Evolutionary conservation across 2,888 invertebrate species (phyloP).

Genomic region (Drosophila aldrichi): DNA sequence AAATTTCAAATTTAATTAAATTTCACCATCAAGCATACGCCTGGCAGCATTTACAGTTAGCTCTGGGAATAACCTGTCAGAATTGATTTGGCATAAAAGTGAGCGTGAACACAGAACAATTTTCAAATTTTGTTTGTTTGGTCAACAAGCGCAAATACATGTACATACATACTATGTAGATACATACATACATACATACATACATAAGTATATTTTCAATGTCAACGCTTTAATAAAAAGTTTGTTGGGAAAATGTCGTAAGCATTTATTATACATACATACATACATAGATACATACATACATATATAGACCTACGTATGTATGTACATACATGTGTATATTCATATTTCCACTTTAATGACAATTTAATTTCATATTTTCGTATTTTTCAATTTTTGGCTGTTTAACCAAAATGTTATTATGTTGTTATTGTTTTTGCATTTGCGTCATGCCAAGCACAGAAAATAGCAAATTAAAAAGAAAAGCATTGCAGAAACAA

Average conservation of each 20-base stretch:
- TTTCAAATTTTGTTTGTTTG: not conserved
- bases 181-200: not conserved
- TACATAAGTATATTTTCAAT: slow-evolving; percentile 39
- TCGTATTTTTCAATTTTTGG: slow-evolving; percentile 18
- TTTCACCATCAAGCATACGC: not conserved
- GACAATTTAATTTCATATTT: slow-evolving; percentile 39
- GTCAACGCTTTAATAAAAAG: slow-evolving; percentile 49
- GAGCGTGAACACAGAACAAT: slow-evolving; percentile 4
- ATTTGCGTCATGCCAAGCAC: slow-evolving; percentile 43
- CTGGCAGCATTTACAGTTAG: slow-evolving; percentile 3
- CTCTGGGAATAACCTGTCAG: not conserved
- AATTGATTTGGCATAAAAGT: not conserved
- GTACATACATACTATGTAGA: not conserved
- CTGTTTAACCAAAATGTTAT: slow-evolving; percentile 4
- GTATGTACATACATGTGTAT: no score
- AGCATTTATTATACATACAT: slow-evolving; percentile 7
- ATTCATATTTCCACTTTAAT: slow-evolving; percentile 19
- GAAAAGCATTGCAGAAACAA: no score
- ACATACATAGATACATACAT: not conserved
- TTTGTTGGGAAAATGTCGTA: slow-evolving; percentile 16
- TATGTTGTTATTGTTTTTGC: slow-evolving; percentile 39
- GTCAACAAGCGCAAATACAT: not conserved
- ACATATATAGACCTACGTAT: not conserved
- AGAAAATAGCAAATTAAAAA: slow-evolving; percentile 1
- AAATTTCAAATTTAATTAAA: slow-evolving; percentile 3